Conservation (phyloP, 1,140 invertebrate genomes). For the Augochlora pura region DNA sequence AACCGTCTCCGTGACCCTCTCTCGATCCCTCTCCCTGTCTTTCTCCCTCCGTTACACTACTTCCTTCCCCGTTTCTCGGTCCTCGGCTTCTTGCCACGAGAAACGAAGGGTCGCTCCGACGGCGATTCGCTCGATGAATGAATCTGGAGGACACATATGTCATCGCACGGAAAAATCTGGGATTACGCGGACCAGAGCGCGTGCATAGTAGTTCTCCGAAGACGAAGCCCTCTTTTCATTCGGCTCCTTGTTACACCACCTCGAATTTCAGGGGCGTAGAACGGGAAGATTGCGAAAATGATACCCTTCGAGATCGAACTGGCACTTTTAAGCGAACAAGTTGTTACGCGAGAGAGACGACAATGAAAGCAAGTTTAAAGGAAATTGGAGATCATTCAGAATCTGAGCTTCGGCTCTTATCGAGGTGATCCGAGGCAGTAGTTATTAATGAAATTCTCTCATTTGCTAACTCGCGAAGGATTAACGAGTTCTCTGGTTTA, state of each 20-base stretch:
- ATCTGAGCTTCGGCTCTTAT: background rate
- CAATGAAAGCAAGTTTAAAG: background rate
- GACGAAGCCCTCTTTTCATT: background rate
- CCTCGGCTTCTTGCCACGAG: background rate
- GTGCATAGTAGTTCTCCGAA: background rate
- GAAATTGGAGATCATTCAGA: background rate
- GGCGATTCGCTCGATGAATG: conserved; percentile 24
- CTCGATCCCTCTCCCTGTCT: background rate
- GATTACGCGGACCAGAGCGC: background rate
- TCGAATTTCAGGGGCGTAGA: background rate
- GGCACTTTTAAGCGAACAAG: background rate
- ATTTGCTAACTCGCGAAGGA: background rate
- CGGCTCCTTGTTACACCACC: background rate
- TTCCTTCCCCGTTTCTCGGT: background rate
- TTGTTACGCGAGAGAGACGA: background rate
- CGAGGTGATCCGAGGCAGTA: background rate
- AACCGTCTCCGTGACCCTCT: background rate
- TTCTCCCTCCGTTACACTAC: background rate
- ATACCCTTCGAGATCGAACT: background rate
- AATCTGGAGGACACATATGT: background rate
- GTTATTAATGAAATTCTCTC: background rate
- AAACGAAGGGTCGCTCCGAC: conserved; percentile 3
- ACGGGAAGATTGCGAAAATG: background rate
- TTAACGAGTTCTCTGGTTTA: too few relatives aligned
- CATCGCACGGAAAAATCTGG: conserved; percentile 7